Evolutionary conservation across 2,797 vertebrate genomes (phyloP), one percentile per base, ranked within the genome.

Genomic region (Meriones psammophilus): DNA sequence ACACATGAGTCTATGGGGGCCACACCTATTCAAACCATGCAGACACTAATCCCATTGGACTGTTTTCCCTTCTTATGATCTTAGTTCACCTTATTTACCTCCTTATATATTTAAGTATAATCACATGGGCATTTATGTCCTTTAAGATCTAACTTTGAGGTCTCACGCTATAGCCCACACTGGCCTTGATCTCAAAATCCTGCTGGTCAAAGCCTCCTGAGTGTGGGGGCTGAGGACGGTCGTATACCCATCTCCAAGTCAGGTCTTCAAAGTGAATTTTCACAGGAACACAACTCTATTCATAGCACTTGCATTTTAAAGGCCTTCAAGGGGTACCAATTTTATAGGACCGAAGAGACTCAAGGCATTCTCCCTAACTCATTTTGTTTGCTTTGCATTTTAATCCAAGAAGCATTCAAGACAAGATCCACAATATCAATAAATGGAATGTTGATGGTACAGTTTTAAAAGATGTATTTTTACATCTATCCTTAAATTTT

Each of bases 341-440:
- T 8, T 73, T 78, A 50, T 15, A 88, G 54, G n/a, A 81, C 62
- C 73, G 54, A 92, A 91, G 8, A 80, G 24, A 84, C 46, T 20
- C 64, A 69, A 33, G 91, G 17, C n/a, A n/a, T 76, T 60, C 84
- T 58, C 64, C 24, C 58, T 94, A 71, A 93, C 83, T 76, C 50
- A 58, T 71, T 87, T 87, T n/a, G 64, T 50, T 95, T 79, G 36
- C 42, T 90, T 81, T 88, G 60, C 81, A 77, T 92, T 96, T 95
- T 94, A 33, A 88, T 68, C 22, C 50, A 85, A 94, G 78, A 95
- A n/a, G 30, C 46, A 87, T 78, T 92, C 68, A 86, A 83, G 42
- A 79, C 9, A 73, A 84, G 46, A 66, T 8, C 92, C 58, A 54
- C 58, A 73, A 33, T 62, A 17, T 39, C 18, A 92, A 81, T 86